phyloP scores from a whole-genome alignment of 2,797 vertebrate genomes.

The Spea hammondii region DNA sequence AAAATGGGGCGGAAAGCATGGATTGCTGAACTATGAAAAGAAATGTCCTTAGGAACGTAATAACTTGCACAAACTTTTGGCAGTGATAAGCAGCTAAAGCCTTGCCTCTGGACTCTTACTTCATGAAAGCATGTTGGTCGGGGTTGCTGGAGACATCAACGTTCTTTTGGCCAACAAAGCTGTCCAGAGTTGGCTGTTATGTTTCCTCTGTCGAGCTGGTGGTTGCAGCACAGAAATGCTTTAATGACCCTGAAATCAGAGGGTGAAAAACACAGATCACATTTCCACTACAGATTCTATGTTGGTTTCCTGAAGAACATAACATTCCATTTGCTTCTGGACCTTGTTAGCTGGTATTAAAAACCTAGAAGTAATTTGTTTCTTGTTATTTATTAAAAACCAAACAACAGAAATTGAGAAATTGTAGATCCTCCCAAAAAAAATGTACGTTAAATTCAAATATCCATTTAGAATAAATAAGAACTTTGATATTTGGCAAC shows the following conservation, averaged over 20 bases:
- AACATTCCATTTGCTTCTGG: not conserved
- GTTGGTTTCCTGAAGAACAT: not conserved
- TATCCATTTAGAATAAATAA: no score
- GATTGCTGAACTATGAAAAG: no score
- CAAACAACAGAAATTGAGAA: not conserved
- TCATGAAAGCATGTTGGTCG: not conserved
- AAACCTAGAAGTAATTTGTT: not conserved
- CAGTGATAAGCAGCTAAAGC: no score
- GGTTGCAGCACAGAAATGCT: not conserved
- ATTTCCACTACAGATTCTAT: slow-evolving; percentile 22
- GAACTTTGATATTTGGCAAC: no score
- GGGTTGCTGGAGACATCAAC: not conserved
- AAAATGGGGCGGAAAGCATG: no score
- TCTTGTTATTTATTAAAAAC: not conserved
- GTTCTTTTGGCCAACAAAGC: not conserved
- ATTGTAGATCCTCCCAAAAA: not conserved
- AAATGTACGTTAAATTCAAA: no score
- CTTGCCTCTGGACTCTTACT: no score
- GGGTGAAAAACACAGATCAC: slow-evolving; percentile 11
- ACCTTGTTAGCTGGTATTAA: not conserved
- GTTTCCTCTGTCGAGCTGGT: not conserved
- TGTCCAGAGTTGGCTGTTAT: not conserved
- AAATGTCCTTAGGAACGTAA: no score
- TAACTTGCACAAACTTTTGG: no score
- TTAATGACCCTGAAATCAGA: slow-evolving; percentile 38